These are phyloP conservation scores for Characodon lateralis DNA, from an alignment of 2,797 vertebrate genomes.

Conservation along the genomic window DNA sequence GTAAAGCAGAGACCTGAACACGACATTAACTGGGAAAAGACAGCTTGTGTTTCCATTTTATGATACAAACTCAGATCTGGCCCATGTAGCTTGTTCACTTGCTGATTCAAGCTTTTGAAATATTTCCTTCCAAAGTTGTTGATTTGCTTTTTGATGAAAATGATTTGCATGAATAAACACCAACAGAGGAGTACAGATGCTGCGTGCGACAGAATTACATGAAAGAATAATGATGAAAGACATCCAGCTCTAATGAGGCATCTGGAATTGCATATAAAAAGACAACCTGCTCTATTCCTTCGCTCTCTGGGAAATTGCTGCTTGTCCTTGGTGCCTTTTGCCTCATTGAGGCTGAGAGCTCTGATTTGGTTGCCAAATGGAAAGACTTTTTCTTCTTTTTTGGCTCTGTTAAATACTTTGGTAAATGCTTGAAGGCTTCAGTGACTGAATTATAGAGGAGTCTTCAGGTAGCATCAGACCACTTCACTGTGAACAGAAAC, in stretches of 20 bases:
- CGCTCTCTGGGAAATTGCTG: slow-evolving; percentile 51
- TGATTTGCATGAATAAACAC: slow-evolving; percentile 78
- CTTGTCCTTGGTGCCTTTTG: slow-evolving; percentile 61
- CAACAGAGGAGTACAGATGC: slow-evolving; percentile 69
- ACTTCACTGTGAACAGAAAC: slow-evolving; percentile 28
- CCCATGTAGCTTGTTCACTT: slow-evolving; percentile 44
- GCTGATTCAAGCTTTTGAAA: slow-evolving; percentile 42
- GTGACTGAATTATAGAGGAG: slow-evolving; percentile 35
- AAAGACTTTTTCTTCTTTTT: slow-evolving; percentile 2
- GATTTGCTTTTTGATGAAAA: slow-evolving; percentile 70
- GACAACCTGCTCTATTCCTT: slow-evolving; percentile 69
- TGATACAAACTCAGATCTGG: slow-evolving; percentile 35
- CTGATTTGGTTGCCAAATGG: slow-evolving; percentile 43
- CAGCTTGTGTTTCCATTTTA: slow-evolving; percentile 51
- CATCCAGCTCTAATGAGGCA: slow-evolving; percentile 75
- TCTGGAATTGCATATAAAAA: slow-evolving; percentile 75
- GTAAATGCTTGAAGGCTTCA: slow-evolving; percentile 27
- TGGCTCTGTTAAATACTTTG: slow-evolving; percentile 18
- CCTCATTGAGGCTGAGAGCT: slow-evolving; percentile 35
- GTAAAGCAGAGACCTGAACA: slow-evolving; percentile 37
- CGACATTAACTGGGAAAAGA: slow-evolving; percentile 49
- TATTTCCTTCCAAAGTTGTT: slow-evolving; percentile 57
- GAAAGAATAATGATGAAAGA: slow-evolving; percentile 81
- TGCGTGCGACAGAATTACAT: slow-evolving; percentile 68
- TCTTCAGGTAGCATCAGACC: slow-evolving; percentile 34